Conservation (phyloP, 2,888 invertebrate genomes). For the Tachina grossa region DNA sequence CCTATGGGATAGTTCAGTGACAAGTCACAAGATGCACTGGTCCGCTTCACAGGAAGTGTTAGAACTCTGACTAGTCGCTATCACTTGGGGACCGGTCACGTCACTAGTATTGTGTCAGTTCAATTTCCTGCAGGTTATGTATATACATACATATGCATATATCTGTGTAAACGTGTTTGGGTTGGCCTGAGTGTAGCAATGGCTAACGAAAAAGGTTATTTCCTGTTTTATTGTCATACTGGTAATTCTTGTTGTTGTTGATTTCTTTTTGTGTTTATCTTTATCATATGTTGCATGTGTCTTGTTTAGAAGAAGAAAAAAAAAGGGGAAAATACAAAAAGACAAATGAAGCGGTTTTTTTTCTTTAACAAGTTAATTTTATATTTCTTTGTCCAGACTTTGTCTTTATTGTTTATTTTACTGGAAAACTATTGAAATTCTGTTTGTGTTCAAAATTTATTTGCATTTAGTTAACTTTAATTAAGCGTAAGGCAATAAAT, state of each 20-base stretch:
- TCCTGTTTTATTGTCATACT: conserved; percentile 58
- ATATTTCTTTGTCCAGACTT: conserved; percentile 17
- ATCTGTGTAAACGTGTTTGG: background rate
- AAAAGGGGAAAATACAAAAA: conserved; percentile 19
- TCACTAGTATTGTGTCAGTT: too few relatives aligned
- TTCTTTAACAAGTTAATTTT: conserved; percentile 47
- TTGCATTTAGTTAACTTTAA: background rate
- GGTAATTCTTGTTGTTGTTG: background rate
- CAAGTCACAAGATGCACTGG: too few relatives aligned
- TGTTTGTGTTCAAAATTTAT: conserved; percentile 14
- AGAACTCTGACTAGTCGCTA: too few relatives aligned
- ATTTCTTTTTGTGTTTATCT: conserved; percentile 12
- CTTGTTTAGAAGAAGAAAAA: background rate
- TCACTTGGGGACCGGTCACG: too few relatives aligned
- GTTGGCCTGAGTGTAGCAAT: conserved; percentile 17
- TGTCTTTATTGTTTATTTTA: conserved; percentile 10
- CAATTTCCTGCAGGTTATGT: too few relatives aligned
- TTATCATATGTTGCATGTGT: conserved; percentile 22
- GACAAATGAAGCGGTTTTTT: conserved; percentile 51
- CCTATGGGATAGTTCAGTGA: too few relatives aligned
- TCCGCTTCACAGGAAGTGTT: too few relatives aligned
- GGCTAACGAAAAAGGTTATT: conserved; percentile 58
- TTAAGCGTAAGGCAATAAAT: background rate
- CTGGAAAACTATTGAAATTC: conserved; percentile 34
- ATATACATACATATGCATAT: too few relatives aligned